A percentile compares a stretch with the other conserved stretches of the same genome.
Conservation (phyloP, 2,888 invertebrate species). For the Drosophila kanekoi region DNA sequence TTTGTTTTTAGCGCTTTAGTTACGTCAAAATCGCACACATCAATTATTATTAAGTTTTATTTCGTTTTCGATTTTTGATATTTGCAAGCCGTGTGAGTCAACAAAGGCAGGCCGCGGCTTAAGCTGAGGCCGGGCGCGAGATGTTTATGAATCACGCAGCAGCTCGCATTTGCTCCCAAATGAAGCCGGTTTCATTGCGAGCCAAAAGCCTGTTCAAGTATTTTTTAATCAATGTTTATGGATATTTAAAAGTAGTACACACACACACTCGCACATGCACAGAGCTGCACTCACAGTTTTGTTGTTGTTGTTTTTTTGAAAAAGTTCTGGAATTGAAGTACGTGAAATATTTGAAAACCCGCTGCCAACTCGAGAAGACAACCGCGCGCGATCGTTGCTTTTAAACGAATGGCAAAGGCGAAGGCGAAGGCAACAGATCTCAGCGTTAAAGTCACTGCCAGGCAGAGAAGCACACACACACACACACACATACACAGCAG, state of each 20-base stretch:
- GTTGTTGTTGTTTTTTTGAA: slow-evolving; percentile 6
- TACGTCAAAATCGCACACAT: slow-evolving; percentile 17
- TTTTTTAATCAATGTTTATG: background rate
- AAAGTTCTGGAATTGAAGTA: slow-evolving; percentile 28
- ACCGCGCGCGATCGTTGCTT: slow-evolving; percentile 79
- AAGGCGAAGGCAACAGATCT: slow-evolving; percentile 54
- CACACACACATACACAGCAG: background rate
- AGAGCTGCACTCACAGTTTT: slow-evolving; percentile 30
- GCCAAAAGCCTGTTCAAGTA: background rate
- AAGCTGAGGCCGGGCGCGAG: slow-evolving; percentile 9
- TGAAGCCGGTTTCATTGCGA: slow-evolving; percentile 44
- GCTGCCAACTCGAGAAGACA: slow-evolving; percentile 32
- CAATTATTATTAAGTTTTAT: slow-evolving; percentile 1
- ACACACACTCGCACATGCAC: slow-evolving; percentile 1
- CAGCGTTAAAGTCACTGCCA: slow-evolving; percentile 57
- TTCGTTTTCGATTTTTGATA: slow-evolving; percentile 13
- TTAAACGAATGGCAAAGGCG: slow-evolving; percentile 67
- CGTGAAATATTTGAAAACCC: slow-evolving; percentile 11
- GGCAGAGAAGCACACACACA: slow-evolving; percentile 10
- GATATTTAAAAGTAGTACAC: background rate
- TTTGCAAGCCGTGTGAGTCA: slow-evolving; percentile 37
- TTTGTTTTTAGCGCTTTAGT: slow-evolving; percentile 22
- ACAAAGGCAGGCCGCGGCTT: slow-evolving; percentile 30
- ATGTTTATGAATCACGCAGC: slow-evolving; percentile 33
- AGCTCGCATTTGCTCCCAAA: slow-evolving; percentile 14